A percentile compares a stretch with the other conserved stretches of the same genome.
Evolutionary conservation across 2,113 vertebrate genomes (phyloP).

Genomic region (Micronycteris hirsuta): DNA sequence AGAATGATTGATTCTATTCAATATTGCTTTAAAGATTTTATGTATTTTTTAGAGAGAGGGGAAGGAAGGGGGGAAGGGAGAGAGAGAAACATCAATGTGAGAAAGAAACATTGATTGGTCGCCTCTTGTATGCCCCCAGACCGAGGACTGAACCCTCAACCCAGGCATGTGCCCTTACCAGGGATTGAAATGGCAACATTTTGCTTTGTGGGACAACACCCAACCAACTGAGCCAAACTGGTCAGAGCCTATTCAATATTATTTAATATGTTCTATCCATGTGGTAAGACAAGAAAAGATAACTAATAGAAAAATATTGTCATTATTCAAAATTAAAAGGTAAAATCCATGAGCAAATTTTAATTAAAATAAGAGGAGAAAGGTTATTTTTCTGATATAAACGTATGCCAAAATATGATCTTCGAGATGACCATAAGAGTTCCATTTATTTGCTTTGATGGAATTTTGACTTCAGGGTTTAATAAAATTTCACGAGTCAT

Average conservation of each 20-base stretch:
- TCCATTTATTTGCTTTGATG: background rate
- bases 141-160: no score
- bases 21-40: no score
- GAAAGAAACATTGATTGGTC: no score
- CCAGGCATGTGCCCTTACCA: no score
- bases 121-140: no score
- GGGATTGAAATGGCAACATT: no score
- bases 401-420: background rate
- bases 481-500: background rate
- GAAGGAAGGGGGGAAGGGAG: no score
- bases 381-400: background rate
- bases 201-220: no score
- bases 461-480: background rate
- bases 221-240: no score
- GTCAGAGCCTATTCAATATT: background rate
- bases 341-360: background rate
- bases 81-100: no score
- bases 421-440: background rate
- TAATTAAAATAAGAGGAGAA: background rate
- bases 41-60: no score
- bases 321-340: background rate
- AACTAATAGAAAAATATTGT: background rate
- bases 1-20: background rate
- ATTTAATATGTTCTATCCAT: background rate
- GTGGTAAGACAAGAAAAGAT: background rate